Conservation (phyloP, 2,888 invertebrate species). For the Drosophila helvetica region DNA sequence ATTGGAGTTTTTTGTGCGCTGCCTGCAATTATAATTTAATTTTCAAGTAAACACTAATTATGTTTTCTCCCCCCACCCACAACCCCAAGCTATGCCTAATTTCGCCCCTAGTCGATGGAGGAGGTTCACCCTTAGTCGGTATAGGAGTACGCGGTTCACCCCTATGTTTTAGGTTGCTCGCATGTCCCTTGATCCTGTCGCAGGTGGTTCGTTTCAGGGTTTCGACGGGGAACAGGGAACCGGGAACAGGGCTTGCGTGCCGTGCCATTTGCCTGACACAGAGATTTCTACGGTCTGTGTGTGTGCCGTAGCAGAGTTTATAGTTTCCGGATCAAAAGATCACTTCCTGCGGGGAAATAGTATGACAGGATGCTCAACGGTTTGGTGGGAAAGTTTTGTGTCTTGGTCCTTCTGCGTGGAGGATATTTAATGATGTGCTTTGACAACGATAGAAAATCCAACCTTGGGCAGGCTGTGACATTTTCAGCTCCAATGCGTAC, state of each 20-base stretch:
- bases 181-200: constrained; percentile 48
- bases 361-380: constrained; percentile 75
- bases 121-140: constrained; percentile 31
- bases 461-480: not conserved
- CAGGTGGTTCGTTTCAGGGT: constrained; percentile 78
- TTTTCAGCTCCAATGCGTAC: not conserved
- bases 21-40: constrained; percentile 69
- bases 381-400: constrained; percentile 65
- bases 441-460: constrained; percentile 26
- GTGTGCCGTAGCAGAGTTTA: constrained; percentile 72
- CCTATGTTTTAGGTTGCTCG: constrained; percentile 33
- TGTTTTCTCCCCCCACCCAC: constrained; percentile 14
- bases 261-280: constrained; percentile 65
- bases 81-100: constrained; percentile 41
- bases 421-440: constrained; percentile 47
- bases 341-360: constrained; percentile 78
- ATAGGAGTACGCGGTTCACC: constrained; percentile 18
- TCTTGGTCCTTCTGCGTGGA: constrained; percentile 22
- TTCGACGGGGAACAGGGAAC: constrained; percentile 9
- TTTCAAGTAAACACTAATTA: constrained; percentile 72
- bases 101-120: constrained; percentile 34
- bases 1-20: constrained; percentile 16
- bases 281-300: constrained; percentile 62
- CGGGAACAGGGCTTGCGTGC: constrained; percentile 74
- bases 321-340: constrained; percentile 83